Base-by-base conservation (phyloP, 2,797 vertebrate genomes). In the Salmo trutta region DNA sequence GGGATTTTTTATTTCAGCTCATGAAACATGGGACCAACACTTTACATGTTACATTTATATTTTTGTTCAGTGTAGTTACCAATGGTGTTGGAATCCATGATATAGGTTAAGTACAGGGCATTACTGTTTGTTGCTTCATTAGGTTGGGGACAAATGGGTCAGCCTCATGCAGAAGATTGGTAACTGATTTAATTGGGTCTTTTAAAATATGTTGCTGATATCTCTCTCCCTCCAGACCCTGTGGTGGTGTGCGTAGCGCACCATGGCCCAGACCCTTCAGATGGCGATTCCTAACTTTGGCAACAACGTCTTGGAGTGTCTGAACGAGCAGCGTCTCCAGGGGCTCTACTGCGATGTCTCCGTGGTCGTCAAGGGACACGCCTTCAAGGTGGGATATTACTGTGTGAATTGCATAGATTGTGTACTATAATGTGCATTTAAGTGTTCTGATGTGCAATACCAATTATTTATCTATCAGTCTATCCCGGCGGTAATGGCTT, bases 231-330 rank as follows among this genome's bases (percentile, higher is more conserved):
- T 62, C 36, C 79, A 95, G 93, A 93, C 90, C 85, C 87, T 89
- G 90, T 79, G 87, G 89, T 91, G 93, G 92, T 94, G 93, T 94
- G 91, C 91, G 90, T 91, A 84, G 92, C 91, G 91, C 88, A 86
- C 94, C 93, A 99, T 99, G 98, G 97, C 97, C 85, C 97, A 98
- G 94, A 97, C 96, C 87, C 94, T 99, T 90, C 97, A 98, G 93
- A 98, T 99, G 98, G 98, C 98, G 95, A 98, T 99, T 88, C 98
- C 97, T 75, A 98, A 99, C 88, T 99, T 98, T 1, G 98, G 98
- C 81, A 99, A 99, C 94, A 97, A 96, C 80, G 96, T 99, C 89
- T 91, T 99, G 89, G 97, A 98, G 93, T 98, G 97, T 92, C 95
- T 99, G 89, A 99, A 99, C 0, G 98, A 99, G 94, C 98, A 99